Evolutionary conservation across 2,797 vertebrate genomes (phyloP).

Genomic region (Coendou prehensilis): DNA sequence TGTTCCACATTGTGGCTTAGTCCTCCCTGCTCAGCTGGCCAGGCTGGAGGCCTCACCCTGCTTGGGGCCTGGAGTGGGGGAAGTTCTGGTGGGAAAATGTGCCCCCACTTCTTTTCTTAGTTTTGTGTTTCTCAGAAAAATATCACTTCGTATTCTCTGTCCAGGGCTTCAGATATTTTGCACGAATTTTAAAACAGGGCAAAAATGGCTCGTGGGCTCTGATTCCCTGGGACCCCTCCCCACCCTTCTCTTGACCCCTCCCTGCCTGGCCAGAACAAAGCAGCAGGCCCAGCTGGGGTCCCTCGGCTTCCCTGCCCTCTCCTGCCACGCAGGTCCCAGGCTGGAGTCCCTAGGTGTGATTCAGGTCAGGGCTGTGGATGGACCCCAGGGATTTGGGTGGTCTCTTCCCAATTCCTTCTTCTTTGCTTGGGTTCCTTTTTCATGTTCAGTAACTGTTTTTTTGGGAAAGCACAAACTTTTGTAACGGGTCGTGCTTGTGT

Average conservation of each 20-base stretch:
- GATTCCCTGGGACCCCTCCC: slow-evolving; percentile 80
- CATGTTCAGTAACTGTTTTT: slow-evolving; percentile 89
- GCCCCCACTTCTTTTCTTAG: slow-evolving; percentile 82
- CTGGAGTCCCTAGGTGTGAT: slow-evolving; percentile 72
- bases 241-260: slow-evolving; percentile 74
- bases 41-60: slow-evolving; percentile 73
- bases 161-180: slow-evolving; percentile 88
- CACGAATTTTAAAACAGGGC: slow-evolving; percentile 90
- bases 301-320: slow-evolving; percentile 71
- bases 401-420: slow-evolving; percentile 80
- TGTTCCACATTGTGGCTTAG: slow-evolving; percentile 82
- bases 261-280: slow-evolving; percentile 76
- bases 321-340: slow-evolving; percentile 84
- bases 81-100: slow-evolving; percentile 79
- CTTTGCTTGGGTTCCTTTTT: slow-evolving; percentile 90
- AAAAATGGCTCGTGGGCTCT: slow-evolving; percentile 89
- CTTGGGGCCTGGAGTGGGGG: slow-evolving; percentile 76
- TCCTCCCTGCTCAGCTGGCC: slow-evolving; percentile 73
- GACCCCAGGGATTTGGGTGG: slow-evolving; percentile 55
- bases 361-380: slow-evolving; percentile 75
- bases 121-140: slow-evolving; percentile 87
- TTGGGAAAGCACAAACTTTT: slow-evolving; percentile 94
- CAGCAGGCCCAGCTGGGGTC: slow-evolving; percentile 79
- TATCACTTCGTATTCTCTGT: slow-evolving; percentile 86
- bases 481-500: slow-evolving; percentile 94